phyloP scores from a whole-genome alignment of 2,797 vertebrate genomes.

The Mareca penelope region DNA sequence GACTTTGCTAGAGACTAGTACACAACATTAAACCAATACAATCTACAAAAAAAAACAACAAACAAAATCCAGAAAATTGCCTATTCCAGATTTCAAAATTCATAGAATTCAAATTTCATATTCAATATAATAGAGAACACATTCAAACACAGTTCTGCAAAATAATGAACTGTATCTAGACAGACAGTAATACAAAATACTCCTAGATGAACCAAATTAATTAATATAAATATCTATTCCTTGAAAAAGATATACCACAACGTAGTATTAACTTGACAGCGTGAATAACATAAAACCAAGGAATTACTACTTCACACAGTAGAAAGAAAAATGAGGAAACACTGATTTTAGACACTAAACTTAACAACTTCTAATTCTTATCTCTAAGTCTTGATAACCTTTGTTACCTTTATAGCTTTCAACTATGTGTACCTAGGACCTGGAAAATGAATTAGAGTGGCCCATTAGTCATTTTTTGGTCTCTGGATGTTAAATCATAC shows the following conservation, averaged over 20 bases:
- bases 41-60: background rate
- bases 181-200: background rate
- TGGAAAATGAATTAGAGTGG: conserved; percentile 51
- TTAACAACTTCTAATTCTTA: conserved; percentile 61
- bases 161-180: background rate
- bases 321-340: conserved; percentile 56
- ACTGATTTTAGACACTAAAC: conserved; percentile 59
- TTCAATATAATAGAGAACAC: background rate
- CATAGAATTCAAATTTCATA: too few relatives aligned
- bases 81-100: background rate
- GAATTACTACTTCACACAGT: conserved; percentile 23
- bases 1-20: background rate
- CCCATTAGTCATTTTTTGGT: conserved; percentile 44
- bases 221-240: background rate
- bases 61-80: background rate
- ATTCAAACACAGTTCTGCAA: background rate
- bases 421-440: conserved; percentile 37
- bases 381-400: conserved; percentile 60
- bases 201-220: background rate
- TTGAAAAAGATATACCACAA: background rate
- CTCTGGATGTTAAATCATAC: conserved; percentile 57
- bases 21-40: background rate
- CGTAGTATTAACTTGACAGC: conserved; percentile 3
- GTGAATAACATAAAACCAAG: conserved; percentile 1
- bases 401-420: conserved; percentile 44